Base-by-base conservation (phyloP, 2,113 vertebrate genomes). In the Bubalus kerabau region DNA sequence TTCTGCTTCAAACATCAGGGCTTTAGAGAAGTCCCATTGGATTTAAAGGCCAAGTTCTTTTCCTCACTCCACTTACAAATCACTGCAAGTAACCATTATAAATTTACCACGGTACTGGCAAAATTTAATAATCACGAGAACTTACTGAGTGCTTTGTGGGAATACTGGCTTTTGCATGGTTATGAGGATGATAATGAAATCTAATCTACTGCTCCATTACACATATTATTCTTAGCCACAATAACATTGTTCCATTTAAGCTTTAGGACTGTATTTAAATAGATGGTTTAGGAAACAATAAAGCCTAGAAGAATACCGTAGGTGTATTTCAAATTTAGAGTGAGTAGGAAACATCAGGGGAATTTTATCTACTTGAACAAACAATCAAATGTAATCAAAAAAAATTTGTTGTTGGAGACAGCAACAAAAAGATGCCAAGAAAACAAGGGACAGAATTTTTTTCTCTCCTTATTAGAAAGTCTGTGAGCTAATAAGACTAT, bases 281-380 rank as follows among this genome's bases (percentile, higher is more conserved):
- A 98, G 91, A 96, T 36, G 74, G 48, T 80, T 95, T 97, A 98
- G 97, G 97, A 98, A 98, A 98, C 92, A 98, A 97, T 98, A 98
- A 98, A 96, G 84, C 57, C 91, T 74, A 89, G 96, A 93, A 95
- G 90, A 97, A 97, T 94, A 96, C 24, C 57, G 83, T 97, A 97
- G 78, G 62, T 97, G 96, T 95, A 93, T 89, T 97, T 97, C 95
- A 98, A 98, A 97, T 96, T 98, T 98, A 98, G 98, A 97, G 89
- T 89, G 87, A 97, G 88, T 40, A 93, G 93, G 94, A 98, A 98
- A 95, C 81, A 95, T 88, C 92, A 95, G 67, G 78, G 83, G 95
- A 87, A 97, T 97, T 97, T 98, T 97, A 98, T 98, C 97, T 92
- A 92, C 89, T 85, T 36, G 62, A 98, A 90, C 93, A 92, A 96